phyloP scores from a whole-genome alignment of 2,113 vertebrate genomes.

The Saguinus imperator region DNA sequence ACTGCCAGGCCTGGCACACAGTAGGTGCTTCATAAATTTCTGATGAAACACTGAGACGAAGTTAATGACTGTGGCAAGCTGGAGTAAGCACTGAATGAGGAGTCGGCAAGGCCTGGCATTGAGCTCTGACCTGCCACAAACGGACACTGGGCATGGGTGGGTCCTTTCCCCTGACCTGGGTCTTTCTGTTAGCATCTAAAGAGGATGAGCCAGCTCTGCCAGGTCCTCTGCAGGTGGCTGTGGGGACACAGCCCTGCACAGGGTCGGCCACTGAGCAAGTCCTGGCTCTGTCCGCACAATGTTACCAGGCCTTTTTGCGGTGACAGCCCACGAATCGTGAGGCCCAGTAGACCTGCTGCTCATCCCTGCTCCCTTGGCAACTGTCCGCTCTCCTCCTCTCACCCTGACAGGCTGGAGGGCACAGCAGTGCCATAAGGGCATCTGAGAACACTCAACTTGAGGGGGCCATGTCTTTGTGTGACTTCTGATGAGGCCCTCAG shows the following conservation, averaged over 20 bases:
- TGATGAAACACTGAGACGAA: neutral
- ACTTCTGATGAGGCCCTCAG: neutral
- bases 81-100: neutral
- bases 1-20: neutral
- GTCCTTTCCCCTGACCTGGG: neutral
- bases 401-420: neutral
- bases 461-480: neutral
- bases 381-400: neutral
- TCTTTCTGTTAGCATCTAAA: neutral
- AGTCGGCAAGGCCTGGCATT: neutral
- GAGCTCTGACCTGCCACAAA: neutral
- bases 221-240: neutral
- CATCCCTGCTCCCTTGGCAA: accelerated
- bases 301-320: neutral
- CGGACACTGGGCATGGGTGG: neutral
- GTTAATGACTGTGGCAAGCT: neutral
- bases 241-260: neutral
- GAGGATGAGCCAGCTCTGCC: neutral
- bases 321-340: neutral
- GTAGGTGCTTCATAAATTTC: neutral
- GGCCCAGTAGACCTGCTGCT: neutral
- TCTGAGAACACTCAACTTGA: neutral
- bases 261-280: neutral
- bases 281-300: neutral
- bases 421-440: neutral